Evolutionary conservation across 1,140 invertebrate species (phyloP).

Genomic region (Diprion similis): DNA sequence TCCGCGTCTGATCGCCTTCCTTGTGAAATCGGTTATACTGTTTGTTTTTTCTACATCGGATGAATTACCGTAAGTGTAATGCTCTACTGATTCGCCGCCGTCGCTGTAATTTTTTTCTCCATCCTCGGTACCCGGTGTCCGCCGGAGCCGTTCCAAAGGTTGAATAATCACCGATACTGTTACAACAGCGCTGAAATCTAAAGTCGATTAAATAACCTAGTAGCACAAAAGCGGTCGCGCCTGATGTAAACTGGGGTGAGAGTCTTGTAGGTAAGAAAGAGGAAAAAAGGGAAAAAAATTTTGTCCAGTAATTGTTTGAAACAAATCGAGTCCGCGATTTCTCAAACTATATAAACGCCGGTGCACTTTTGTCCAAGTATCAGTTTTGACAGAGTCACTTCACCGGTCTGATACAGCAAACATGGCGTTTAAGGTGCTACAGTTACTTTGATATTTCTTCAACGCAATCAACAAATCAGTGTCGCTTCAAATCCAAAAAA

Average conservation of each 20-base stretch:
- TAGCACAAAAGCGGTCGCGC: neutral
- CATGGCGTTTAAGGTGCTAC: neutral
- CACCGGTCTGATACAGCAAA: neutral
- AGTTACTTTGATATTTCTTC: neutral
- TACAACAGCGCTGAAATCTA: constrained; percentile 1
- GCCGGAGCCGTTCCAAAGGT: neutral
- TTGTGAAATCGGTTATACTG: neutral
- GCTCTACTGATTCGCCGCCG: neutral
- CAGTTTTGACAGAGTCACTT: neutral
- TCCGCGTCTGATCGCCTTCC: neutral
- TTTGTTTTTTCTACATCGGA: neutral
- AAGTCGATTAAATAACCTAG: neutral
- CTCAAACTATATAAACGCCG: neutral
- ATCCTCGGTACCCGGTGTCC: too few relatives aligned
- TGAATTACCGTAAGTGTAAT: neutral
- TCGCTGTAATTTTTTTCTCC: too few relatives aligned
- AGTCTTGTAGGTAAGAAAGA: too few relatives aligned
- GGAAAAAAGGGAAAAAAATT: neutral
- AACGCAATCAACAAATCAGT: too few relatives aligned
- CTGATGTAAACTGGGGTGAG: too few relatives aligned
- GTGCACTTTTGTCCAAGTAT: neutral
- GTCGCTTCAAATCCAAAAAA: too few relatives aligned
- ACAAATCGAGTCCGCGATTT: neutral
- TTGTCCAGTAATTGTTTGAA: neutral
- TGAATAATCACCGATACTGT: neutral